phyloP scores from a whole-genome alignment of 2,888 invertebrate species.

The Clusia tigrina region DNA sequence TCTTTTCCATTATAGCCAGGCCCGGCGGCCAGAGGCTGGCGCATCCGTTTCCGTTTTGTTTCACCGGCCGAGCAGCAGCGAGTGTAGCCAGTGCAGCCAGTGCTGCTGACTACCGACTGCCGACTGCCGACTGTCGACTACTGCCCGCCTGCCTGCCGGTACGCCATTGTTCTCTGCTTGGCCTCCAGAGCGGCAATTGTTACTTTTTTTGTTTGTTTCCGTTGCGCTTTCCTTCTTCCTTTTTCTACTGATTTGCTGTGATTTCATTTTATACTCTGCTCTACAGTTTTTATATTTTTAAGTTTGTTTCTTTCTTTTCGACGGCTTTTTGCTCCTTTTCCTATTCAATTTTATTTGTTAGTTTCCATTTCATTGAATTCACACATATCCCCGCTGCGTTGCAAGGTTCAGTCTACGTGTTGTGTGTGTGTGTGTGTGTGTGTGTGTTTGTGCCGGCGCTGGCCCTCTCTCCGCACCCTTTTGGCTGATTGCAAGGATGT shows the following conservation, averaged over 20 bases:
- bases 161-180: not conserved
- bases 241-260: conserved; percentile 25
- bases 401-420: too few species aligned
- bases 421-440: not conserved
- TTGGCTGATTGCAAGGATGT: conserved; percentile 41
- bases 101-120: not conserved
- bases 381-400: conserved; percentile 44
- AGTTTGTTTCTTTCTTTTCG: conserved; percentile 22
- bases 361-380: conserved; percentile 58
- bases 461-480: not conserved
- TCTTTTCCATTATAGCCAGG: conserved; percentile 18
- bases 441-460: not conserved
- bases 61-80: conserved; percentile 31
- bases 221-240: conserved; percentile 34
- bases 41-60: conserved; percentile 38
- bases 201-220: conserved; percentile 33
- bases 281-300: conserved; percentile 28
- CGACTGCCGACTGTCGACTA: not conserved
- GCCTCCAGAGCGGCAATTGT: conserved; percentile 8
- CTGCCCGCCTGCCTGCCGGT: not conserved
- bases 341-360: conserved; percentile 52
- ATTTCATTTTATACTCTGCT: conserved; percentile 2
- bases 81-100: not conserved
- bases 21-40: conserved; percentile 31
- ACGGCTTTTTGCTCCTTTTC: not conserved